phyloP scores from a whole-genome alignment of 1,140 invertebrate genomes.

The Caenorhabditis briggsae region DNA sequence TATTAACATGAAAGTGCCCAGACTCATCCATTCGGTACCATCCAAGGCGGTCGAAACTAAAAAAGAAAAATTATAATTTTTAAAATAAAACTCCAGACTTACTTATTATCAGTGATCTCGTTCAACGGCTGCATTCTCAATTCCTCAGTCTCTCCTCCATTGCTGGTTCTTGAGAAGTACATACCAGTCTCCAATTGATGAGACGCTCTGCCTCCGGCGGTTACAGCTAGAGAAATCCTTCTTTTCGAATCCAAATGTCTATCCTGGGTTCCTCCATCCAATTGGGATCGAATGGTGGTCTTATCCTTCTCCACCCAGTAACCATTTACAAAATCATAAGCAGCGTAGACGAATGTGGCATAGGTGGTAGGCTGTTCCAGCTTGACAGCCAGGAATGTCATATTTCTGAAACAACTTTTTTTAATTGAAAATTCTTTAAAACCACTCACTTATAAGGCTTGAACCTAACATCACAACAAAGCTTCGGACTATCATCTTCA shows the following conservation, averaged over 20 bases:
- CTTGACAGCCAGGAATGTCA: conserved; percentile 65
- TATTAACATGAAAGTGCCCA: conserved; percentile 65
- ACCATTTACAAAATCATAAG: conserved; percentile 62
- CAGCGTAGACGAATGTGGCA: conserved; percentile 64
- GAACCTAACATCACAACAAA: conserved; percentile 67
- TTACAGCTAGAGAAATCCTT: conserved; percentile 61
- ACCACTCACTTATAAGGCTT: conserved; percentile 60
- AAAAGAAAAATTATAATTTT: background rate
- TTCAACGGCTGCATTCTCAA: conserved; percentile 64
- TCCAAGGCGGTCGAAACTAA: conserved; percentile 66
- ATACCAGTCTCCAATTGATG: conserved; percentile 67
- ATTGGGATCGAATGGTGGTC: conserved; percentile 61
- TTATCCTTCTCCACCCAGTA: conserved; percentile 65
- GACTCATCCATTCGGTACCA: conserved; percentile 63
- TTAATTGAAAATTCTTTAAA: background rate
- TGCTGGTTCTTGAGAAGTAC: conserved; percentile 65
- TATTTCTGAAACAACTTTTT: conserved; percentile 36
- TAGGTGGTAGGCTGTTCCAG: conserved; percentile 65
- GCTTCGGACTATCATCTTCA: conserved; percentile 57
- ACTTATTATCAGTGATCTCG: conserved; percentile 67
- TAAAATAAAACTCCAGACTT: background rate
- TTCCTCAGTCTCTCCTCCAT: conserved; percentile 64
- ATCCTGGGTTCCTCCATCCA: conserved; percentile 67
- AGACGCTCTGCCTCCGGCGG: conserved; percentile 64
- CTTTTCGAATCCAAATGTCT: conserved; percentile 57